Conservation (phyloP, 2,797 vertebrate genomes). For the Simalia tracyae region DNA sequence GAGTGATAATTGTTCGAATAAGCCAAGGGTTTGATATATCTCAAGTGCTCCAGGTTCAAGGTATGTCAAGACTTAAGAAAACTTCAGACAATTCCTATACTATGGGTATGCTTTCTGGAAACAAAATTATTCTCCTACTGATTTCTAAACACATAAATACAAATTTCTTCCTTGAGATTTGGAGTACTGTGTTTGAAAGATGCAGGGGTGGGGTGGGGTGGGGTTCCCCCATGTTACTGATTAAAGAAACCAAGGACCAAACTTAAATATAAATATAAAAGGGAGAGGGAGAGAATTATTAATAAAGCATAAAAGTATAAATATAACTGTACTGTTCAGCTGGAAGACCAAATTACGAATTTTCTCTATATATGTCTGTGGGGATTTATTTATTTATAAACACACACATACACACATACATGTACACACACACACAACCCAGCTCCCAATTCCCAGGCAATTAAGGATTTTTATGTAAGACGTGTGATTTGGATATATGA, state of each 20-base stretch:
- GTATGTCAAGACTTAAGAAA: constrained; percentile 70
- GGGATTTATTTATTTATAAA: background rate
- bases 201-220: no score
- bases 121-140: background rate
- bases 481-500: no score
- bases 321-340: rapidly evolving
- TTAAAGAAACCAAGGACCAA: background rate
- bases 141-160: background rate
- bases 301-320: background rate
- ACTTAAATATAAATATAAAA: background rate
- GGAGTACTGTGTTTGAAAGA: no score
- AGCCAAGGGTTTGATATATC: constrained; percentile 91
- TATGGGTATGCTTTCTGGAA: background rate
- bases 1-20: constrained; percentile 85
- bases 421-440: no score
- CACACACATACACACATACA: background rate
- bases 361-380: no score
- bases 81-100: constrained; percentile 23
- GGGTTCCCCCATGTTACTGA: background rate
- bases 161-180: background rate
- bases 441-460: no score
- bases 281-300: background rate
- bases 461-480: no score
- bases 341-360: background rate
- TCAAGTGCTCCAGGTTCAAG: constrained; percentile 88